Evolutionary conservation across 1,140 invertebrate species (phyloP).

Genomic region (Drosophila ambigua): DNA sequence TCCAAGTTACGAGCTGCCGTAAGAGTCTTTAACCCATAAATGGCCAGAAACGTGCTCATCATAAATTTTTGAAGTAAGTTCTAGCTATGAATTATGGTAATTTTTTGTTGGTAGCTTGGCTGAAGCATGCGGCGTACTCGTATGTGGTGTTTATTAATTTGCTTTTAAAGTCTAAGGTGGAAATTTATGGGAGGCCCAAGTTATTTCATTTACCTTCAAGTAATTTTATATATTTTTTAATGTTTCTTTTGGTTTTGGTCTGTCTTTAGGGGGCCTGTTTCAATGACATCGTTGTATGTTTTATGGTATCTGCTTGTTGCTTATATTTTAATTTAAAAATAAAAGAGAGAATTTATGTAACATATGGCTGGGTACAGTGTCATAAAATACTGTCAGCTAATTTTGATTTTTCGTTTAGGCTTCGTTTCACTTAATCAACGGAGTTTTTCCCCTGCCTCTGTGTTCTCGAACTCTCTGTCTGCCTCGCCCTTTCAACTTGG

Average conservation of each 20-base stretch:
- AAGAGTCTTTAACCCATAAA: constrained; percentile 50
- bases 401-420: not conserved
- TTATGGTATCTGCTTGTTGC: not conserved
- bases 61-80: constrained; percentile 34
- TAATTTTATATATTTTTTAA: too few relatives aligned
- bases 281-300: not conserved
- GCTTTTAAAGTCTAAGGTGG: not conserved
- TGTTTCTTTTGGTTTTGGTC: too few relatives aligned
- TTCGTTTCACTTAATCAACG: not conserved
- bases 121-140: too few relatives aligned
- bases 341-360: too few relatives aligned
- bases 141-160: not conserved
- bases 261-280: too few relatives aligned
- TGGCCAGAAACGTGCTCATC: constrained; percentile 46
- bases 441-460: not conserved
- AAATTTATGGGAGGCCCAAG: not conserved
- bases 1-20: constrained; percentile 25
- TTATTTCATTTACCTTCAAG: too few relatives aligned
- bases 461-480: constrained; percentile 4
- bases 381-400: not conserved
- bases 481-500: constrained; percentile 1
- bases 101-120: not conserved
- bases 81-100: constrained; percentile 3
- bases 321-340: too few relatives aligned
- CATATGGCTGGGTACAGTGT: too few relatives aligned